phyloP scores from a whole-genome alignment of 2,888 invertebrate species.

The Ophion obscuratus region DNA sequence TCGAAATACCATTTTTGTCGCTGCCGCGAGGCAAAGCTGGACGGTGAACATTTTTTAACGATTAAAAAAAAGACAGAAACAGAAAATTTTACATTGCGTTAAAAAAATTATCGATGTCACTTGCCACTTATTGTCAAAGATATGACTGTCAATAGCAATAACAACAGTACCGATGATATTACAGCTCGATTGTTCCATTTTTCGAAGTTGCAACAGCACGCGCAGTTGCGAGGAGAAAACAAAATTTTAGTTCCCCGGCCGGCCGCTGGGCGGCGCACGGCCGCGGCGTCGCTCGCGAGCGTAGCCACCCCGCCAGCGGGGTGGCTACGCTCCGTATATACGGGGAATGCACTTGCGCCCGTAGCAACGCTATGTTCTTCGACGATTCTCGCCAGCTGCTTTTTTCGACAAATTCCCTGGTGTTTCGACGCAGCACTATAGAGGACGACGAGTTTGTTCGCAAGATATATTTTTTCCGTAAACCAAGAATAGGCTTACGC shows the following conservation, averaged over 20 bases:
- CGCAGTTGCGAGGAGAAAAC: not conserved
- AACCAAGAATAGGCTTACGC: too few species aligned
- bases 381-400: too few species aligned
- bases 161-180: not conserved
- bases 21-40: not conserved
- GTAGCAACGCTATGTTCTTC: too few species aligned
- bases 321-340: too few species aligned
- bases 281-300: not conserved
- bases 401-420: too few species aligned
- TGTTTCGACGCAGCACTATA: too few species aligned
- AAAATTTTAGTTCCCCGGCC: not conserved
- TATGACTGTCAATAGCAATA: not conserved
- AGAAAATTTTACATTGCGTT: too few species aligned
- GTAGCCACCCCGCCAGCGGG: not conserved
- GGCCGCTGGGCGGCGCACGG: conserved; percentile 15
- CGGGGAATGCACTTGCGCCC: not conserved
- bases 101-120: too few species aligned
- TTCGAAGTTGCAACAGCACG: not conserved
- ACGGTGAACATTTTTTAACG: not conserved
- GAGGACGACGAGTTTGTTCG: too few species aligned
- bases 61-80: not conserved
- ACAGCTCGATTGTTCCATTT: not conserved
- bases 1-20: too few species aligned
- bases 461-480: too few species aligned
- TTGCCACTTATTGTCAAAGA: not conserved